Percentiles rank a stretch among this genome's conserved stretches.
Conservation (phyloP, 2,888 invertebrate genomes). For the Eubasilissa splendida region DNA sequence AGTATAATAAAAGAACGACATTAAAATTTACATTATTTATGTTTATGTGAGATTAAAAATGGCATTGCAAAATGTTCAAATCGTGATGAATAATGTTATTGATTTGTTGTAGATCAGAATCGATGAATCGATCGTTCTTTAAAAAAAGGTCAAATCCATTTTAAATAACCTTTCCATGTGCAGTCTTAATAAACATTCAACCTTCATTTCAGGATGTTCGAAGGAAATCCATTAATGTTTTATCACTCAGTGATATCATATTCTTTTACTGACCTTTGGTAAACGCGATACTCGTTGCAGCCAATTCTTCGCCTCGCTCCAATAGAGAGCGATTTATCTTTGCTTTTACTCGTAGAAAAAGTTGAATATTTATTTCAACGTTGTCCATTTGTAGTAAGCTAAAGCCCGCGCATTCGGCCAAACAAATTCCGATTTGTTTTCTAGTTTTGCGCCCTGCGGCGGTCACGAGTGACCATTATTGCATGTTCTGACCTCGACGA, state of each 20-base stretch:
- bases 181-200: constrained; percentile 11
- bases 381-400: background rate
- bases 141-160: too few species aligned
- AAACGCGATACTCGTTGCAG: background rate
- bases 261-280: constrained; percentile 14
- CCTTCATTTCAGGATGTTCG: constrained; percentile 30
- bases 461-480: constrained; percentile 26
- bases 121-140: too few species aligned
- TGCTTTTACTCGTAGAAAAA: constrained; percentile 8
- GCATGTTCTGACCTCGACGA: background rate
- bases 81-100: too few species aligned
- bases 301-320: background rate
- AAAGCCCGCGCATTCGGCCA: constrained; percentile 20
- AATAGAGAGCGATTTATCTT: constrained; percentile 13
- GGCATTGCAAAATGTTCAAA: too few species aligned
- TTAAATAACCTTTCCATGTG: background rate
- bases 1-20: too few species aligned
- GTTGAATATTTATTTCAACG: constrained; percentile 2
- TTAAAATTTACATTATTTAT: too few species aligned
- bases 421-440: constrained; percentile 9
- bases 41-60: too few species aligned
- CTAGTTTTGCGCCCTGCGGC: constrained; percentile 24
- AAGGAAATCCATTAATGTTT: background rate
- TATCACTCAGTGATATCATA: background rate
- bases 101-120: too few species aligned